phyloP scores from a whole-genome alignment of 2,888 invertebrate species.

The Mayetiola destructor region DNA sequence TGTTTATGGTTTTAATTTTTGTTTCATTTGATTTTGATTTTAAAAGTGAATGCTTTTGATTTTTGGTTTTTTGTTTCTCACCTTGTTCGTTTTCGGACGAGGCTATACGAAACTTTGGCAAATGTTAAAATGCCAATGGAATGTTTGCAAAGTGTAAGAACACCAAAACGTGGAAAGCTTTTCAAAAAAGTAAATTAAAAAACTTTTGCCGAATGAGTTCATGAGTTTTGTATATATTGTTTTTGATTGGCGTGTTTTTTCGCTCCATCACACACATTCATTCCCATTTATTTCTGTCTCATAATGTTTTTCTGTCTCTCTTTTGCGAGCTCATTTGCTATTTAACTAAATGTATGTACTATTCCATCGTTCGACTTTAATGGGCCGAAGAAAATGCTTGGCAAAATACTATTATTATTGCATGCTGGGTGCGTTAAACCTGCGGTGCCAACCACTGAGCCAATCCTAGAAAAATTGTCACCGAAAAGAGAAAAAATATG shows the following conservation, averaged over 20 bases:
- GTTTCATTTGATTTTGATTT: background rate
- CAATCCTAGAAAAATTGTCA: too few species aligned
- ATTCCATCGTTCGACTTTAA: too few species aligned
- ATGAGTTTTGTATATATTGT: background rate
- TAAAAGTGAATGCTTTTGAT: background rate
- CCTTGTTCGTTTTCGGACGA: background rate
- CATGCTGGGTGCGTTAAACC: too few species aligned
- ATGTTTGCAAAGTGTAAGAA: slow-evolving; percentile 9
- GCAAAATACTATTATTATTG: too few species aligned
- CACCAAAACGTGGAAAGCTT: too few species aligned
- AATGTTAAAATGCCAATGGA: background rate
- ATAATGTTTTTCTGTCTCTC: background rate
- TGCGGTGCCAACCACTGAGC: too few species aligned
- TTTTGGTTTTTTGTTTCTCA: background rate
- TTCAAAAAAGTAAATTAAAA: slow-evolving; percentile 11
- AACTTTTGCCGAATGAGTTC: background rate
- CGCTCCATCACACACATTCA: background rate
- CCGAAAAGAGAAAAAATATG: too few species aligned
- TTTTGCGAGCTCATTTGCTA: background rate
- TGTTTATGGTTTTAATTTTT: too few species aligned
- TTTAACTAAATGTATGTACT: too few species aligned
- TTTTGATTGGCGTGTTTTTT: background rate
- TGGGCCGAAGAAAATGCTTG: too few species aligned
- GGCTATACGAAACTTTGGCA: background rate
- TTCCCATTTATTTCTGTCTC: too few species aligned